Evolutionary conservation across 2,797 vertebrate genomes (phyloP).

Genomic region (Ciconia nigra): DNA sequence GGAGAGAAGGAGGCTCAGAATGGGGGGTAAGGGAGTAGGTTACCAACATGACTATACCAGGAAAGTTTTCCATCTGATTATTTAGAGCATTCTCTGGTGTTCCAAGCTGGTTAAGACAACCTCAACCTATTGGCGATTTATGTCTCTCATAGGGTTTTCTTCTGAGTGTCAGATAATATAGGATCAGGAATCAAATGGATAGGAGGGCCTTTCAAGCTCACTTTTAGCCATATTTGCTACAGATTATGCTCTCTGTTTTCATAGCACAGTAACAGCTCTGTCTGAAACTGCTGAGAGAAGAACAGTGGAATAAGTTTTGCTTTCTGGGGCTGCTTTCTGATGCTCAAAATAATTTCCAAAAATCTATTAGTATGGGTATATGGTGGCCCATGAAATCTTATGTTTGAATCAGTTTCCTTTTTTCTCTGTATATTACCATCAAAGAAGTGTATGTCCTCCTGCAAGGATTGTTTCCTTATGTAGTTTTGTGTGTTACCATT

Average conservation of each 20-base stretch:
- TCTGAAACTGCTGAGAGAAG: background rate
- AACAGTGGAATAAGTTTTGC: background rate
- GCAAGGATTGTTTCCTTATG: background rate
- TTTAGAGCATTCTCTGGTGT: background rate
- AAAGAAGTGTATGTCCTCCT: background rate
- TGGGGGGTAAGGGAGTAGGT: fast-evolving
- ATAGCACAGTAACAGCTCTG: background rate
- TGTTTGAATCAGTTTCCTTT: background rate
- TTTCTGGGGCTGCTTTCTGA: background rate
- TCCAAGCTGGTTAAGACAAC: background rate
- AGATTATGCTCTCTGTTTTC: background rate
- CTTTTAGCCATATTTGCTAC: background rate
- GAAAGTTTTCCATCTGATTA: background rate
- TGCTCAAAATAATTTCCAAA: background rate
- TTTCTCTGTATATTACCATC: background rate
- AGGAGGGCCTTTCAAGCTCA: background rate
- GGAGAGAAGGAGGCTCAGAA: background rate
- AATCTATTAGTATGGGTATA: background rate
- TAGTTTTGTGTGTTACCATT: background rate
- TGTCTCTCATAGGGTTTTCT: background rate
- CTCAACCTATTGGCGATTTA: background rate
- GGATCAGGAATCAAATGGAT: background rate
- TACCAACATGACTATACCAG: background rate
- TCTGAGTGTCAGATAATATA: background rate
- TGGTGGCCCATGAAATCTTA: background rate